Evolutionary conservation across 2,888 invertebrate genomes (phyloP), one percentile per base, ranked within the genome.

Genomic region (Carterocephalus palaemon): DNA sequence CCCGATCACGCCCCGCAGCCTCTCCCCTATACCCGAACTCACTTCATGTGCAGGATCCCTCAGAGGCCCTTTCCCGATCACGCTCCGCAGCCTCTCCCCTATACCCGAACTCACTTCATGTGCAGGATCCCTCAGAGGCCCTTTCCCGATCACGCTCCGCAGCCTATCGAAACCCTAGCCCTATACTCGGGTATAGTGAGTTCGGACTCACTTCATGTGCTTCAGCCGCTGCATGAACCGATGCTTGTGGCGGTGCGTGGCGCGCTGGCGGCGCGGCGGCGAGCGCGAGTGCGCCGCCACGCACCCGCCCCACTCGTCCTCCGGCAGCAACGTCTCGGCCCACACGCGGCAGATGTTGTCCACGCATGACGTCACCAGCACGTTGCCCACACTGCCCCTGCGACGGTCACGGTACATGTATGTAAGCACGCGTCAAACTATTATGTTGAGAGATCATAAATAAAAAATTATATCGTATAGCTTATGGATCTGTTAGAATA

Each of bases 341-440:
- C 99, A 99, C 60, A 99, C 92, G 55, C 99, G 93, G 71, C 98
- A 99, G 63, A 99, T 99, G 85, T 99, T 98, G 84, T 99, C 99
- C 68, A 95, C 92, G 79, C 98, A 99, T 36, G 98, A 98, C 46
- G 99, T 99, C 48, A 99, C 96, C 59, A 99, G 81, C 92, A 98
- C 97, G 84, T 99, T 99, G 49, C 97, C 97, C 7, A 99, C 97
- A 38, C 97, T 96, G 40, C 98, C 97, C 75, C 96, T 96, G 76
- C 1, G 8, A 31, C 13, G n/a, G 4, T n/a, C 19, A 39, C 19
- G 9, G 15, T 7, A 76, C 70, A 53, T 57, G 46, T 20, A 19
- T 7, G 13, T 19, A 39, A 12, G 15, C 7, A 46, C n/a, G n/a
- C n/a, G n/a, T n/a, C n/a, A n/a, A n/a, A n/a, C n/a, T n/a, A n/a